Evolutionary conservation across 64 coral and sea anemone genomes (phyloP), one percentile per base, ranked within the genome.

Genomic region (Cladopsammia gracilis): DNA sequence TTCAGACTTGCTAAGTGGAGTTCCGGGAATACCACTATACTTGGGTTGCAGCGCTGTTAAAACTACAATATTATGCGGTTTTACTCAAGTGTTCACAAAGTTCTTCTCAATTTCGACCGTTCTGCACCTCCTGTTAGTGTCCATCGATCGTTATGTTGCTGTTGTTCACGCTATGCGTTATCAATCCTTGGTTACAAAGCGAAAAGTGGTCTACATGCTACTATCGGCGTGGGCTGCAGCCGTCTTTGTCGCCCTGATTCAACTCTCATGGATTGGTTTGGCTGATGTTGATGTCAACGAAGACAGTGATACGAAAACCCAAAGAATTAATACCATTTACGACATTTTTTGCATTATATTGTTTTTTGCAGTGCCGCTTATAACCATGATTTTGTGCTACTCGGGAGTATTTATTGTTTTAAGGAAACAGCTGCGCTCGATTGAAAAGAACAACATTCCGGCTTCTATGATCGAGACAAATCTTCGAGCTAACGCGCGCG

Each of bases 51-150:
- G 26, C 10, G 77, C 77, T 3, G 18, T 62, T 56, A 12, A 81
- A 14, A 13, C 49, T 14, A 62, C 52, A 16, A 3, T 13, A 7
- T 10, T 81, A 13, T 81, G 52, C 19, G 52, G 51, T 10, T 13
- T 62, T 8, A 81, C 52, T 62, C 52, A 56, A 42, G 26, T 81
- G 3, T 20, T 81, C 52, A 62, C 34, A 52, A 56, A 18, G 77
- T 81, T 81, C 25, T 58, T 81, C 51, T 81, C 50, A 12, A 62
- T 81, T 62, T 81, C 77, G 3, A 81, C 42, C 24, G 77, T 81
- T 58, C 52, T 81, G 10, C 77, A 81, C 52, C 77, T 58, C n/a
- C 13, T 56, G 5, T 45, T 81, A 58, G 77, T 81, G 49, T 56
- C 77, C 18, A 42, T 81, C 34, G 77, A 81, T 44, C 51, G 77